Conservation (phyloP, 1,140 invertebrate genomes). For the Ganaspis sp. region DNA sequence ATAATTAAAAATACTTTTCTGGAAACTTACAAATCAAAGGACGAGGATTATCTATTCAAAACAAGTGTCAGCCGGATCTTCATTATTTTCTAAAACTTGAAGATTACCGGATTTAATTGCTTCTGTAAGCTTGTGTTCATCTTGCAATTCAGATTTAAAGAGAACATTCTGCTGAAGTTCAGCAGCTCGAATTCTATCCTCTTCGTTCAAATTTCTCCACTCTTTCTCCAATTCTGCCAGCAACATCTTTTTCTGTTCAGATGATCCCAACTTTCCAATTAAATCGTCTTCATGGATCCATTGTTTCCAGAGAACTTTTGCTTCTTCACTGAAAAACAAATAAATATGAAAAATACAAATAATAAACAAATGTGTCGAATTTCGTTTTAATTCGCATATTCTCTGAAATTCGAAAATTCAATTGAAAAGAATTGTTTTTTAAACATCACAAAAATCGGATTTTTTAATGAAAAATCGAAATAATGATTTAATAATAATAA, state of each 20-base stretch:
- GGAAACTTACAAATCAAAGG: no score
- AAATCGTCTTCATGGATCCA: slow-evolving; percentile 61
- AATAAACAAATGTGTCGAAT: no score
- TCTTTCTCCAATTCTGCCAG: slow-evolving; percentile 60
- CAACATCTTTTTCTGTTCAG: slow-evolving; percentile 43
- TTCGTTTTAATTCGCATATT: no score
- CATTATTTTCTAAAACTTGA: neutral
- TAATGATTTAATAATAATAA: no score
- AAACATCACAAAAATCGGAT: no score
- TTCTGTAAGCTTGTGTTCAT: slow-evolving; percentile 45
- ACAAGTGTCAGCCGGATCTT: neutral
- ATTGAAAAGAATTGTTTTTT: no score
- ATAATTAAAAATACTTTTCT: no score
- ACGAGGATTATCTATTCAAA: no score
- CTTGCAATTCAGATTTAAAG: slow-evolving; percentile 42
- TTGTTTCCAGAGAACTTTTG: slow-evolving; percentile 61
- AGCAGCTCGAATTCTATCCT: slow-evolving; percentile 56
- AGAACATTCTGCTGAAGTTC: slow-evolving; percentile 48
- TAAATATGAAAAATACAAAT: slow-evolving; percentile 6
- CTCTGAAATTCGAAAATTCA: no score
- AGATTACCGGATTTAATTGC: slow-evolving; percentile 14
- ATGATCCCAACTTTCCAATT: slow-evolving; percentile 43
- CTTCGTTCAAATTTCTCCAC: slow-evolving; percentile 54
- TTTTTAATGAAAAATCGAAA: no score
- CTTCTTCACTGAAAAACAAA: slow-evolving; percentile 61